Evolutionary conservation across 2,113 vertebrate species (phyloP).

Genomic region (Campylomormyrus numenius): DNA sequence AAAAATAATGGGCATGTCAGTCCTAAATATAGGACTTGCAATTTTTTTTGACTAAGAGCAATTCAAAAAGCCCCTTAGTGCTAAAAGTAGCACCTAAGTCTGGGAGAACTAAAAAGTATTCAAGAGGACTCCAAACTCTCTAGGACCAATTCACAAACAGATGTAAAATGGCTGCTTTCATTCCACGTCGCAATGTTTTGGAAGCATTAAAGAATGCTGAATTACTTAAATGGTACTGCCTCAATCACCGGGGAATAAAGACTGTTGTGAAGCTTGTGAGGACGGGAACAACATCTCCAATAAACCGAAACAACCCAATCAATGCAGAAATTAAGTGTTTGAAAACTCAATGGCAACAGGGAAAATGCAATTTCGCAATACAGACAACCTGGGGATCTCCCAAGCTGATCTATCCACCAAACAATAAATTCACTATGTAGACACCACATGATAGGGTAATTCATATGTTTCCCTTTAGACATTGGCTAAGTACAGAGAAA

Average conservation of each 20-base stretch:
- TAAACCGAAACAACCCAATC: neutral
- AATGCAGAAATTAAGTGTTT: neutral
- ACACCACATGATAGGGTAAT: neutral
- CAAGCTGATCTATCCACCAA: neutral
- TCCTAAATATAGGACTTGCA: neutral
- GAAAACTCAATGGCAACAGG: neutral
- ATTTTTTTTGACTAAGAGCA: neutral
- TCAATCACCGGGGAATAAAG: neutral
- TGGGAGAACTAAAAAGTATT: neutral
- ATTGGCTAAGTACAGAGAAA: neutral
- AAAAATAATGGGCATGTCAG: neutral
- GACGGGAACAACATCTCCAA: neutral
- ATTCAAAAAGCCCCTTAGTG: slow-evolving; percentile 7
- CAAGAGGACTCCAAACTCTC: neutral
- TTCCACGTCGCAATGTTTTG: neutral
- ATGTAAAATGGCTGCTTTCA: neutral
- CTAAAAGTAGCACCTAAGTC: slow-evolving; percentile 4
- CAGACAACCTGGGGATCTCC: neutral
- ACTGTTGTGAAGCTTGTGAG: neutral
- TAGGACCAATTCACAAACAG: neutral
- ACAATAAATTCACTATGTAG: neutral
- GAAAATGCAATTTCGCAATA: neutral
- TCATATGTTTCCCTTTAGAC: neutral
- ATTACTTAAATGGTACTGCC: neutral
- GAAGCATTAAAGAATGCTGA: neutral